Conservation (phyloP, 2,888 invertebrate species). For the Cheilosia variabilis region DNA sequence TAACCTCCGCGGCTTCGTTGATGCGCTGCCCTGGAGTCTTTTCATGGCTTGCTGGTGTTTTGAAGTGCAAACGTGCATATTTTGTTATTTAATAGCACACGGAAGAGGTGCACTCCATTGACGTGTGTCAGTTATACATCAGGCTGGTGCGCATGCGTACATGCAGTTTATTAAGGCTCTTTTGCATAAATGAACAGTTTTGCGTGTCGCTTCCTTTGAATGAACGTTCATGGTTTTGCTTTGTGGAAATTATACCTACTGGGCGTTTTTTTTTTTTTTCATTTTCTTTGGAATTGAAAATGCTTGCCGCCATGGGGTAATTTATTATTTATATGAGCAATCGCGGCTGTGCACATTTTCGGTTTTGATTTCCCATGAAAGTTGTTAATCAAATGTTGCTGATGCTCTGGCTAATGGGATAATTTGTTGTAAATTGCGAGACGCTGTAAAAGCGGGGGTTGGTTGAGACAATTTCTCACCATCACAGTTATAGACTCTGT, state of each 20-base stretch:
- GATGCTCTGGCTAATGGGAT: background rate
- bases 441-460: no score
- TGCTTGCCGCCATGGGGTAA: constrained; percentile 48
- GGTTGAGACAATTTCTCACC: no score
- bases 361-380: constrained; percentile 8
- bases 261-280: background rate
- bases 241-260: constrained; percentile 3
- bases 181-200: constrained; percentile 74
- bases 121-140: constrained; percentile 73
- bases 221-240: constrained; percentile 44
- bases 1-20: constrained; percentile 21
- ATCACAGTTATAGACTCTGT: no score
- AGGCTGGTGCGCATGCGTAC: constrained; percentile 61
- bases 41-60: constrained; percentile 29
- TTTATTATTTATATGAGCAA: constrained; percentile 50
- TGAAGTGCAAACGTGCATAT: constrained; percentile 55
- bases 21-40: constrained; percentile 22
- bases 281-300: constrained; percentile 51
- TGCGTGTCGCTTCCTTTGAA: constrained; percentile 68
- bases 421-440: no score
- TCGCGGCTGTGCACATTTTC: background rate
- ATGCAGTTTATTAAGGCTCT: constrained; percentile 65
- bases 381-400: background rate
- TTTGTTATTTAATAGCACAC: constrained; percentile 73
- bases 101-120: constrained; percentile 71